Evolutionary conservation across 2,797 vertebrate species (phyloP).

Genomic region (Myiothlypis chrysogaster): DNA sequence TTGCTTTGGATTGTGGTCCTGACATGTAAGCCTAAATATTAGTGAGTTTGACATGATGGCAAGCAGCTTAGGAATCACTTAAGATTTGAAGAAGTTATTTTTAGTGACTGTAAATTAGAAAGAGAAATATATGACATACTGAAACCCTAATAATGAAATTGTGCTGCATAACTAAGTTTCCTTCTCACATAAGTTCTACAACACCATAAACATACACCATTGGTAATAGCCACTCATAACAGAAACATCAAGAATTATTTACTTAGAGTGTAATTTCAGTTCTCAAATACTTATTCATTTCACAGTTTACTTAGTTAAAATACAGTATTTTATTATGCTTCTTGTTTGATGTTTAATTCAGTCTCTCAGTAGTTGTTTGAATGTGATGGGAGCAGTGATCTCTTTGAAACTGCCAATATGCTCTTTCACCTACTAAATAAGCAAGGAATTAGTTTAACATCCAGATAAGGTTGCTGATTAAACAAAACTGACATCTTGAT

Average conservation of each 20-base stretch:
- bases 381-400: background rate
- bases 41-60: background rate
- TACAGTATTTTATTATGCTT: background rate
- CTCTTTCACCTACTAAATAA: background rate
- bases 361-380: background rate
- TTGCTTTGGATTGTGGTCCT: background rate
- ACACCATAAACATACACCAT: background rate
- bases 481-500: background rate
- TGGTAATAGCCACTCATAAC: background rate
- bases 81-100: background rate
- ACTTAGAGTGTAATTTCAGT: background rate
- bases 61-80: background rate
- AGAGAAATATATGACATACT: background rate
- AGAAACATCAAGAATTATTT: background rate
- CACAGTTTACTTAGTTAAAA: background rate
- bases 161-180: background rate
- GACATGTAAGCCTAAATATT: background rate
- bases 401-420: background rate
- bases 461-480: background rate
- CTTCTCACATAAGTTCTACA: conserved; percentile 14
- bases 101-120: background rate
- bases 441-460: background rate
- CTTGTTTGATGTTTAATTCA: background rate
- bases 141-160: background rate
- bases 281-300: background rate